These are phyloP conservation scores for Ptychoptera contaminata DNA, from an alignment of 2,888 invertebrate genomes.

Conservation along the genomic window DNA sequence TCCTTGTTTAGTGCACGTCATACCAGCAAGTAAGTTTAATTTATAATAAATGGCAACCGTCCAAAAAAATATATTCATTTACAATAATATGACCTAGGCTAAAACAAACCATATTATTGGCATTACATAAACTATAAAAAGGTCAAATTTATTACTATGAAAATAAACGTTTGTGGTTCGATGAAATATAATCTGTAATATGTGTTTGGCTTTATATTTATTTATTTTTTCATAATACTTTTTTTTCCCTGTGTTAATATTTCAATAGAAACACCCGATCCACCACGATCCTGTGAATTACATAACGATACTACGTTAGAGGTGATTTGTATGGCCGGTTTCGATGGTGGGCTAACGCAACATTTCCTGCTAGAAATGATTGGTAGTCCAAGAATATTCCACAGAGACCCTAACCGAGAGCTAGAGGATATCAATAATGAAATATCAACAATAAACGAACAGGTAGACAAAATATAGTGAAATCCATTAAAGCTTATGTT, in stretches of 20 bases:
- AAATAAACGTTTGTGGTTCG: too few relatives aligned
- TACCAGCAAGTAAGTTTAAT: conserved; percentile 56
- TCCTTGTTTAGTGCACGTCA: conserved; percentile 68
- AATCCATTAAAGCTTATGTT: background rate
- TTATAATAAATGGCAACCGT: background rate
- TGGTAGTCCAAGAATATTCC: conserved; percentile 36
- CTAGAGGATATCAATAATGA: conserved; percentile 35
- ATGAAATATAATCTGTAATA: too few relatives aligned
- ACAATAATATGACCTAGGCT: conserved; percentile 7
- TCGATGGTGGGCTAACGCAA: conserved; percentile 68
- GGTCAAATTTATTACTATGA: too few relatives aligned
- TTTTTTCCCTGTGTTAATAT: conserved; percentile 1
- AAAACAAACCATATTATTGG: too few relatives aligned
- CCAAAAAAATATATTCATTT: background rate
- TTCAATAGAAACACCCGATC: conserved; percentile 53
- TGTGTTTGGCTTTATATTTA: too few relatives aligned
- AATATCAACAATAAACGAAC: conserved; percentile 47
- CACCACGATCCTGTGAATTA: conserved; percentile 58
- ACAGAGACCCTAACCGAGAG: conserved; percentile 32
- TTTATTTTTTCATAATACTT: too few relatives aligned
- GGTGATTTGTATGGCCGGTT: conserved; percentile 59
- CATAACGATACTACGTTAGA: conserved; percentile 49
- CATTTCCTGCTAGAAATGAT: conserved; percentile 67
- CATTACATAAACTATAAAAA: too few relatives aligned
- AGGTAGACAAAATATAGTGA: conserved; percentile 30